These are phyloP conservation scores for Colaptes auratus DNA, from an alignment of 2,113 vertebrate species.

Conservation along the genomic window DNA sequence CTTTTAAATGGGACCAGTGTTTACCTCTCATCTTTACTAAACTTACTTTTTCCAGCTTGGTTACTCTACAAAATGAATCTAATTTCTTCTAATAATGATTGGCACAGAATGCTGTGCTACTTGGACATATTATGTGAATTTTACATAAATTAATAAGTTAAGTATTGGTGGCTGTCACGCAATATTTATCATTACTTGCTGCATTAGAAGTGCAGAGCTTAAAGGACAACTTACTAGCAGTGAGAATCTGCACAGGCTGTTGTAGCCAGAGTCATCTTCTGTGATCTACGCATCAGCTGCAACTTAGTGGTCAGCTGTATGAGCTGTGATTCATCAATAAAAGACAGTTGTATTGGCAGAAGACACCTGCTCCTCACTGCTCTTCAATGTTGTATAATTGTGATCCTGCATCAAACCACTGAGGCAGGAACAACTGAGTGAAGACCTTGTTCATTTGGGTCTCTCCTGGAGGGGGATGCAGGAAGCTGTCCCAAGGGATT, in stretches of 20 bases:
- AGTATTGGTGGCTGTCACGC: slow-evolving; percentile 4
- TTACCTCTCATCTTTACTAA: slow-evolving; percentile 4
- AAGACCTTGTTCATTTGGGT: background rate
- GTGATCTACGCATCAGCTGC: slow-evolving; percentile 11
- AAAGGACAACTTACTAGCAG: background rate
- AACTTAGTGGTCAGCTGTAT: background rate
- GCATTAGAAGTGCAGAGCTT: background rate
- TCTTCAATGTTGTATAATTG: background rate
- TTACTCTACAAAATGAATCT: slow-evolving; percentile 26
- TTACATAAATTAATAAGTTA: slow-evolving; percentile 43
- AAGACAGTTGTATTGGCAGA: background rate
- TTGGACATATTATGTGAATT: slow-evolving; percentile 39
- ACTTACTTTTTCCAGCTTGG: slow-evolving; percentile 17
- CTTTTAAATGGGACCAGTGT: background rate
- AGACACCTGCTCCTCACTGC: background rate
- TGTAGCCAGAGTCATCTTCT: background rate
- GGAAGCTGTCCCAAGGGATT: background rate
- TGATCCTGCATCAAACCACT: background rate
- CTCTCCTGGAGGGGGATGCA: background rate
- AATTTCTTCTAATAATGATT: slow-evolving; percentile 40
- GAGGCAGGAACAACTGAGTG: background rate
- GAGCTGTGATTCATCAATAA: background rate
- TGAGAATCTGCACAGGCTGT: background rate
- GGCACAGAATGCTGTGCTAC: background rate
- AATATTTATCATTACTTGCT: slow-evolving; percentile 2